phyloP scores from a whole-genome alignment of 2,888 invertebrate genomes.

The Polyommatus iphigenia region DNA sequence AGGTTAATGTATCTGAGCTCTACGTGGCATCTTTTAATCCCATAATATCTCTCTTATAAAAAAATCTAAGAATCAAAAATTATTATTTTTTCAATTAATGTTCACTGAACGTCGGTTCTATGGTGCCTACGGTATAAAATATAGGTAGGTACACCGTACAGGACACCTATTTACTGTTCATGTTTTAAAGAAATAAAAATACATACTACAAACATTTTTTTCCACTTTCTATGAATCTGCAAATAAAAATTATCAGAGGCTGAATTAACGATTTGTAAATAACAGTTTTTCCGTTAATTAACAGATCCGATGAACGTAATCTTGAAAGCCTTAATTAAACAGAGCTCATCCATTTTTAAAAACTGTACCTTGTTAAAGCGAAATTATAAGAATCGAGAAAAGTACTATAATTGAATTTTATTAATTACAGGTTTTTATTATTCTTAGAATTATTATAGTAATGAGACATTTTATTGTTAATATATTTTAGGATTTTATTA shows the following conservation, averaged over 20 bases:
- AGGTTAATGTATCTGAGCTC: too few species aligned
- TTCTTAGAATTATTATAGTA: neutral
- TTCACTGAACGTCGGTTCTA: too few species aligned
- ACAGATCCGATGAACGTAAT: constrained; percentile 8
- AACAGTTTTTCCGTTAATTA: constrained; percentile 9
- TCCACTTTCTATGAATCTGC: constrained; percentile 4
- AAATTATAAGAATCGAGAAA: neutral
- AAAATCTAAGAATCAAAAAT: too few species aligned
- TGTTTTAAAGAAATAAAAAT: neutral
- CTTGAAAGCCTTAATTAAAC: neutral
- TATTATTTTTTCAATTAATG: too few species aligned
- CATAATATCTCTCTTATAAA: too few species aligned
- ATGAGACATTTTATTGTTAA: neutral
- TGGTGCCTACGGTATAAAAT: too few species aligned
- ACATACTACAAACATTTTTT: neutral
- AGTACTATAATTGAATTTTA: neutral
- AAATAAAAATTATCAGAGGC: constrained; percentile 15
- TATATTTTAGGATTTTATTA: neutral
- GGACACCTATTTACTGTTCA: too few species aligned
- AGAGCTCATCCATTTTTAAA: neutral
- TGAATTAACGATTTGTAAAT: constrained; percentile 1
- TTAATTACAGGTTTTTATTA: neutral
- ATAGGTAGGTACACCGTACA: too few species aligned
- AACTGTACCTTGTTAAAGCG: neutral
- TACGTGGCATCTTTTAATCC: too few species aligned